Evolutionary conservation across 2,113 vertebrate genomes (phyloP), one percentile per base, ranked within the genome.

Genomic region (Vireo altiloquus): DNA sequence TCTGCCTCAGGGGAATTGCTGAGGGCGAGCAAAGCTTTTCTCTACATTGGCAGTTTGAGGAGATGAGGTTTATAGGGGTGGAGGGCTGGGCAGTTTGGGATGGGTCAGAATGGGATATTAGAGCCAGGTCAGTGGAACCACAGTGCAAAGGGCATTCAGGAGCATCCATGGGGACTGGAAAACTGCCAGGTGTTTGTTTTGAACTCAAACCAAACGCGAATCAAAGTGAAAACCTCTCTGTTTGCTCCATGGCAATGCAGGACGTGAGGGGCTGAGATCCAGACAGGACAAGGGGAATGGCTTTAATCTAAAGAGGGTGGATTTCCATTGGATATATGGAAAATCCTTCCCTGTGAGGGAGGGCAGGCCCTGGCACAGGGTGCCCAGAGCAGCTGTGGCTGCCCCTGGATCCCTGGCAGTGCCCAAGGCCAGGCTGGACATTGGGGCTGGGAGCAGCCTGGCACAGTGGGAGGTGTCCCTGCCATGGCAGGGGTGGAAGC

Each of bases 181-280:
- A 35, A 4, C 20, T 53, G 33, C 2, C 11, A 15, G 53, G 28
- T 47, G 46, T 7, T 40, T 1, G 3, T 30, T 53, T 0, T 53
- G 47, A 61, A 11, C 39, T 76, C 39, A 75, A 70, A 8, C 13
- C 40, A 23, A 28, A 18, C 0, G 4, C 6, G 68, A 80, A 30
- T 19, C 4, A 2, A 7, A 42, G 52, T 11, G 52, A 75, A 28
- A 91, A 79, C 15, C 21, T 52, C 57, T 37, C n/a, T 18, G 44
- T 47, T 40, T 76, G 53, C 68, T 63, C 23, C 25, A 0, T 4
- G 71, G 22, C 52, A 39, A 1, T 2, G 14, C 35, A 44, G 46
- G 69, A 28, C 7, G 13, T 52, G 33, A 33, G 44, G 50, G 60
- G 15, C 28, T 50, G 28, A 60, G 44, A 44, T 19, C 15, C 10